Evolutionary conservation across 2,888 invertebrate genomes (phyloP), one percentile per base, ranked within the genome.

Genomic region (Maniola hyperantus): DNA sequence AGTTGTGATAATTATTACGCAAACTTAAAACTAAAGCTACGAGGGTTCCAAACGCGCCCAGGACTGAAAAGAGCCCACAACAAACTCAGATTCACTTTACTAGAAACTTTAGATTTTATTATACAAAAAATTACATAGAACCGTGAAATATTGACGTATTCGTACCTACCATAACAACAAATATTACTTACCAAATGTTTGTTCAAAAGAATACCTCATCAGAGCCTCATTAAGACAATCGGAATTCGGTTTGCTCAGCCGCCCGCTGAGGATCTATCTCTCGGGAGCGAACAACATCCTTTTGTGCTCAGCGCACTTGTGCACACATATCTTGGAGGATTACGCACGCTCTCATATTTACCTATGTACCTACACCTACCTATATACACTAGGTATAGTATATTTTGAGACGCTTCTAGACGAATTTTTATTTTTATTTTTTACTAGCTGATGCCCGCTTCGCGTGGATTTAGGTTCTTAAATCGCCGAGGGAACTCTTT

Each of bases 201-300:
- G 46, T 33, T 61, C 36, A 67, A 51, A 65, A 68, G 72, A 81
- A 79, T 77, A 77, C 78, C 80, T 85, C 86, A 86, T 87, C 85
- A 86, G 75, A 73, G 71, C 74, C 72, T 82, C 83, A 82, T 86
- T 85, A 86, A 82, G 81, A 79, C 76, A 78, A 80, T 73, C 72
- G 84, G 88, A 81, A 86, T 88, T 83, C 68, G 72, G 87, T 89
- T 88, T 87, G 83, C 81, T 80, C 87, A 89, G 87, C 82, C 86
- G 88, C 76, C 87, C 88, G 87, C 82, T 85, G 88, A 76, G 74
- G 75, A 65, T 61, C 66, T 76, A 83, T 86, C 85, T 85, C 83
- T 68, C 70, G 81, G 67, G 83, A 84, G 70, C 55, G 70, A 71
- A 57, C 79, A 76, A 79, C 82, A 89, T 89, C 88, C 84, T 83